Base-by-base conservation (phyloP, 1,140 invertebrate genomes). In the Bombus vancouverensis region DNA sequence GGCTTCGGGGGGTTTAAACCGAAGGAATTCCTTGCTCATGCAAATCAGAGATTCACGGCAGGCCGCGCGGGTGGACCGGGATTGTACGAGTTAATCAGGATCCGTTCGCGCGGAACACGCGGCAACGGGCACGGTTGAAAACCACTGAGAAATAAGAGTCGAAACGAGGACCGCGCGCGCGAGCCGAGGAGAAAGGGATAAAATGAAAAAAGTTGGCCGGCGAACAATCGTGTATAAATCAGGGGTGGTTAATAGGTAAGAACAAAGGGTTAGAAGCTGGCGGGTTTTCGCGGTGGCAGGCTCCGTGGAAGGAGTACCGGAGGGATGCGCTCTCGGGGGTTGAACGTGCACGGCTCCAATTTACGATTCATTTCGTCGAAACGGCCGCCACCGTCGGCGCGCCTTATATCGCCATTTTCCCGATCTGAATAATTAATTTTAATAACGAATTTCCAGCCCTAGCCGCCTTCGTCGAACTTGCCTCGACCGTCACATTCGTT, bases 371-470 rank as follows among this genome's bases (percentile, higher is more conserved):
- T 94, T 94, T 94, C 90, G 93, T 83, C 89, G 91, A 93, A 95
- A 95, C 91, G 92, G 92, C 93, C 92, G 93, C 87, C 89, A 87
- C 91, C 92, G 90, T 90, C 89, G 90, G 91, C 91, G 87, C 89
- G 87, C 91, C 92, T 91, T 94, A 94, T 93, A 94, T 95, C 93
- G 92, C 92, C 91, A 92, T 94, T 94, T 94, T 92, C 92, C 92
- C 92, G 92, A 94, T 93, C 91, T 94, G 94, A 95, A 94, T 95
- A 94, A 94, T 95, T 95, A 94, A 95, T 95, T 95, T 94, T 93
- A 94, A 94, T 94, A 95, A 94, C 92, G 93, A 93, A 94, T 94
- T 94, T 93, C 92, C 88, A 79, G 32, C 90, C 86, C 78, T 81
- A 18, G 47, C 47, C 47, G 47, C 47, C 47, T 53, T 53, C 89